Percentiles rank a stretch among this genome's conserved stretches.
These are phyloP conservation scores for Pachypanchax playfairii DNA, from an alignment of 2,113 vertebrate genomes.

Conservation along the genomic window DNA sequence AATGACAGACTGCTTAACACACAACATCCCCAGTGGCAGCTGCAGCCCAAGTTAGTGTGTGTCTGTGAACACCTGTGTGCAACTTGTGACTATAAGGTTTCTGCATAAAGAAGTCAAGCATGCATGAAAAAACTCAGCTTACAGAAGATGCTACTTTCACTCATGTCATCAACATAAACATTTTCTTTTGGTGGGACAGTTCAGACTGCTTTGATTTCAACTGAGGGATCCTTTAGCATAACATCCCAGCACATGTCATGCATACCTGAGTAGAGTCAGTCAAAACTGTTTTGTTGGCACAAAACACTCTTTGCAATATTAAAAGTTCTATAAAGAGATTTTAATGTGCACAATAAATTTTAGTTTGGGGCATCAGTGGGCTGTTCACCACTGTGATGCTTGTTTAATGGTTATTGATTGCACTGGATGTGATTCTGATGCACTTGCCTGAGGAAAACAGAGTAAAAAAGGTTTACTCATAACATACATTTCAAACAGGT, in stretches of 20 bases:
- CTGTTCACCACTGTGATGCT: neutral
- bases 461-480: neutral
- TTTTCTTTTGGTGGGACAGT: neutral
- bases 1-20: too few species aligned
- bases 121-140: too few species aligned
- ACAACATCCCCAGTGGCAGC: too few species aligned
- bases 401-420: neutral
- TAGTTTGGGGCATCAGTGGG: neutral
- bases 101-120: too few species aligned
- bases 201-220: neutral
- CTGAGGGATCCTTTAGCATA: too few species aligned
- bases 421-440: neutral
- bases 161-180: neutral
- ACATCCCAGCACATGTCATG: neutral
- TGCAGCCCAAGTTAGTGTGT: too few species aligned
- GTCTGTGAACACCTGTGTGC: too few species aligned
- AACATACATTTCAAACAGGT: neutral
- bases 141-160: neutral
- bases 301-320: neutral
- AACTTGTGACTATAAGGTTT: too few species aligned
- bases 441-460: neutral
- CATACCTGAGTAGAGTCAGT: too few species aligned
- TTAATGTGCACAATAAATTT: neutral
- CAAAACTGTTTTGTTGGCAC: neutral
- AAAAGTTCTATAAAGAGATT: neutral